Evolutionary conservation across 2,888 invertebrate species (phyloP).

Genomic region (Apotomis betuletana): DNA sequence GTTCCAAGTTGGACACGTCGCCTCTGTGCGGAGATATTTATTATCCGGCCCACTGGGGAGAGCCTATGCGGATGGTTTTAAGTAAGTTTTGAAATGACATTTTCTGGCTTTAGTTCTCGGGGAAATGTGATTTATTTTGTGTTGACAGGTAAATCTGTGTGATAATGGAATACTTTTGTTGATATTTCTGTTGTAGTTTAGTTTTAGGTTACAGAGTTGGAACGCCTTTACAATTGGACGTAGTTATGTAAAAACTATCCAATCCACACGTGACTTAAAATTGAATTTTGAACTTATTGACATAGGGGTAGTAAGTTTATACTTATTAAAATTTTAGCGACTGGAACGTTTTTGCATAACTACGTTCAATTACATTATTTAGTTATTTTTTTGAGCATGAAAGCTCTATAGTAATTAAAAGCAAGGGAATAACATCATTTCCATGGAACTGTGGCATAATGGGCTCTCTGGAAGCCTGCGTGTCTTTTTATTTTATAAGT

Average conservation of each 20-base stretch:
- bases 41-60: conserved; percentile 48
- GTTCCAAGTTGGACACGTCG: conserved; percentile 49
- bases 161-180: not conserved
- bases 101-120: conserved; percentile 4
- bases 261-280: too few species aligned
- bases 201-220: too few species aligned
- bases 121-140: conserved; percentile 8
- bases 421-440: not conserved
- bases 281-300: too few species aligned
- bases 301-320: too few species aligned
- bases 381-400: too few species aligned
- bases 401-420: not conserved
- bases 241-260: too few species aligned
- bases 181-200: not conserved
- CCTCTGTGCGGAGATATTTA: conserved; percentile 26
- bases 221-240: too few species aligned
- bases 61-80: conserved; percentile 57
- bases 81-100: conserved; percentile 48
- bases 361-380: too few species aligned
- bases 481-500: not conserved
- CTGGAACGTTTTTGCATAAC: too few species aligned
- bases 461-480: not conserved
- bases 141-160: not conserved
- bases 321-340: too few species aligned
- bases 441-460: not conserved